phyloP scores from a whole-genome alignment of 2,113 vertebrate species.

The Peucedramus taeniatus region DNA sequence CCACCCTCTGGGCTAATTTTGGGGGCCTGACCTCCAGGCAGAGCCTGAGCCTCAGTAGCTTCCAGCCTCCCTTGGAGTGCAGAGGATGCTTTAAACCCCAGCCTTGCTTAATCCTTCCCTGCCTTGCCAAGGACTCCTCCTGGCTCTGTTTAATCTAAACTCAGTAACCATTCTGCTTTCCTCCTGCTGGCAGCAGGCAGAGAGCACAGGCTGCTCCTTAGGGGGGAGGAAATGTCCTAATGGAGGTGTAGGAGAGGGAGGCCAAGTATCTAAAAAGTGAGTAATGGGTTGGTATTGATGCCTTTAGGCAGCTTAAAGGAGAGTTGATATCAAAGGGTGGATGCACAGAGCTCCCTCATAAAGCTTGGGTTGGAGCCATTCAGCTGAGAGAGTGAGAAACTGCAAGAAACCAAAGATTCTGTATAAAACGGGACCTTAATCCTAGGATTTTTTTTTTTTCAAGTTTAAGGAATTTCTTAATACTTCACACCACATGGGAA shows the following conservation, averaged over 20 bases:
- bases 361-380: background rate
- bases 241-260: background rate
- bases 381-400: background rate
- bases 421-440: background rate
- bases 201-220: background rate
- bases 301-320: background rate
- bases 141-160: rapidly evolving
- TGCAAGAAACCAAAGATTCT: background rate
- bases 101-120: background rate
- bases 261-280: background rate
- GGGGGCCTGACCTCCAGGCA: background rate
- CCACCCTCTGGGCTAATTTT: background rate
- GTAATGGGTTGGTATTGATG: background rate
- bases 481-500: background rate
- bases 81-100: background rate
- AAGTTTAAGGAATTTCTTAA: background rate
- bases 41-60: background rate
- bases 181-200: background rate
- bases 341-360: background rate
- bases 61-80: background rate
- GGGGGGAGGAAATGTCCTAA: background rate
- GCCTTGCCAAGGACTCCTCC: background rate
- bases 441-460: too few relatives aligned
- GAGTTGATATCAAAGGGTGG: background rate
- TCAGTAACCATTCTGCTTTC: background rate